phyloP scores from a whole-genome alignment of 2,888 invertebrate genomes.

The Quadroppia sp. region DNA sequence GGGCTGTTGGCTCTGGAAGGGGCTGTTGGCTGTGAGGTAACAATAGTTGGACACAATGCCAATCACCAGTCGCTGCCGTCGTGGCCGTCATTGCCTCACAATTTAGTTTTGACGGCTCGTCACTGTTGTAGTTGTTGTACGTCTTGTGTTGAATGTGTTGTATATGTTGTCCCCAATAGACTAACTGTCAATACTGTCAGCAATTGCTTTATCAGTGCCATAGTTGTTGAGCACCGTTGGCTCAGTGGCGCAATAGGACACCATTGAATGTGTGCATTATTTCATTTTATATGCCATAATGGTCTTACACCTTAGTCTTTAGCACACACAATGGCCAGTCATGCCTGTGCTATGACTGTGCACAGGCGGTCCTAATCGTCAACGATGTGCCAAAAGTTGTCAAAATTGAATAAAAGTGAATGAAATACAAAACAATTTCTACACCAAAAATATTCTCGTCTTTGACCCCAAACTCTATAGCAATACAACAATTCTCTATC shows the following conservation, averaged over 20 bases:
- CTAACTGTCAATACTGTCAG: constrained; percentile 20
- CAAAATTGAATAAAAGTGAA: constrained; percentile 23
- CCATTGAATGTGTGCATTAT: constrained; percentile 28
- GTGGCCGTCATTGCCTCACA: constrained; percentile 23
- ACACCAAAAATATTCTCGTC: constrained; percentile 30
- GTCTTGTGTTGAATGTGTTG: background rate
- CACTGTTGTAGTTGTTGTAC: constrained; percentile 4
- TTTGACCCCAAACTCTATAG: background rate
- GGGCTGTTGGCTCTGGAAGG: constrained; percentile 19
- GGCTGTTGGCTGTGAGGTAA: constrained; percentile 27
- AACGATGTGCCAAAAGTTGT: constrained; percentile 34
- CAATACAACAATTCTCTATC: constrained; percentile 8
- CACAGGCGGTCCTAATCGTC: constrained; percentile 32
- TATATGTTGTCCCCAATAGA: constrained; percentile 28
- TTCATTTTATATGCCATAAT: constrained; percentile 33
- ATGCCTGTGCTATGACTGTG: background rate
- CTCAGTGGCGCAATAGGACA: constrained; percentile 25
- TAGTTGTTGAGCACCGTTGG: constrained; percentile 14
- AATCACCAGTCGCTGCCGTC: constrained; percentile 6
- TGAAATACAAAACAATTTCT: constrained; percentile 33
- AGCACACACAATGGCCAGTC: background rate
- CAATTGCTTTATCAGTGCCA: constrained; percentile 21
- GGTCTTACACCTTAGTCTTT: constrained; percentile 31
- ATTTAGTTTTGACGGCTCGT: constrained; percentile 14
- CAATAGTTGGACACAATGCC: constrained; percentile 23